Conservation (phyloP, 1,140 invertebrate species). For the Eumaeus atala region DNA sequence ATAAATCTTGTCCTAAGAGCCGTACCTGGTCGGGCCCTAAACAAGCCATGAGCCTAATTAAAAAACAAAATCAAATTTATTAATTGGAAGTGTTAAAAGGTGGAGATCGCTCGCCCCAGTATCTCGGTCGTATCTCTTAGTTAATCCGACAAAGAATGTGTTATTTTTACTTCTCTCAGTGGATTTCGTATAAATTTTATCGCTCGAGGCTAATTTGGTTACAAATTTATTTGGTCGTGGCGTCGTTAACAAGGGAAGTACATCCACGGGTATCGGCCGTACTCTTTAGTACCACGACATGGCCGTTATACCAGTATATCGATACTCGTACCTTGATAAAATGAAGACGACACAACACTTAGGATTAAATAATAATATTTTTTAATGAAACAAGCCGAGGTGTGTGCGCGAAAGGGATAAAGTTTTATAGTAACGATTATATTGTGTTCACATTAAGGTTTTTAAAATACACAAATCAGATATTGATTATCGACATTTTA, state of each 20-base stretch:
- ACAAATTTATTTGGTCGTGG: conserved; percentile 72
- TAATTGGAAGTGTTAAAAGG: conserved; percentile 74
- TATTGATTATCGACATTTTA: conserved; percentile 28
- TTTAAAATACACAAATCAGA: conserved; percentile 39
- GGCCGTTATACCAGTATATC: conserved; percentile 69
- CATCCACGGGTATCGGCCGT: conserved; percentile 63
- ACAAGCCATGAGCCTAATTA: conserved; percentile 65
- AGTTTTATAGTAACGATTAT: conserved; percentile 54
- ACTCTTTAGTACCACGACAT: conserved; percentile 61
- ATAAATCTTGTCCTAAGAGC: conserved; percentile 70
- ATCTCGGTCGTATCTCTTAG: conserved; percentile 69
- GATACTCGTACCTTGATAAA: conserved; percentile 67
- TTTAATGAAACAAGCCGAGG: conserved; percentile 23
- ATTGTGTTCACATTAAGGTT: conserved; percentile 35
- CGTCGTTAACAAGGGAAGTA: conserved; percentile 69
- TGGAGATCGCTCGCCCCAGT: conserved; percentile 60
- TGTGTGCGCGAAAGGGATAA: conserved; percentile 42
- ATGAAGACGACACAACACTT: conserved; percentile 68
- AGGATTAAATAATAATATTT: conserved; percentile 72
- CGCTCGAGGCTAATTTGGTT: conserved; percentile 72
- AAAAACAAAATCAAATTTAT: conserved; percentile 74
- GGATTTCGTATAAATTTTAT: conserved; percentile 74
- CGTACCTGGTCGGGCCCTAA: conserved; percentile 56
- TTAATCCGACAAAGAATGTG: conserved; percentile 72
- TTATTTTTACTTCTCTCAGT: conserved; percentile 70